A percentile compares a stretch with the other conserved stretches of the same genome.
Conservation (phyloP, 2,113 vertebrate species). For the Mirza zaza region DNA sequence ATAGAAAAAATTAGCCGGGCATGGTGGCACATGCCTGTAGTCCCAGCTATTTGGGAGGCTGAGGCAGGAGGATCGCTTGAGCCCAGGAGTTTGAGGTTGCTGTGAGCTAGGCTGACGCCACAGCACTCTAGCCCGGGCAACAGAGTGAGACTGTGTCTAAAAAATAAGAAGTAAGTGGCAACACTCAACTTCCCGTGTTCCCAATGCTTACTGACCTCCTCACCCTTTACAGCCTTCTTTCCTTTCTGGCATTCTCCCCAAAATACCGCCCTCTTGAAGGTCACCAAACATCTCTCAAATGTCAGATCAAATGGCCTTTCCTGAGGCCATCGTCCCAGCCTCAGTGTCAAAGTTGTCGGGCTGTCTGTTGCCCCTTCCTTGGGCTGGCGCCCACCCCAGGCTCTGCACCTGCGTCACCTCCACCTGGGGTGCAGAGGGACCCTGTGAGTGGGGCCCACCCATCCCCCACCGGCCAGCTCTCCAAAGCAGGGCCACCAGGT, state of each 20-base stretch:
- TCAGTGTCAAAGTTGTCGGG: neutral
- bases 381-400: neutral
- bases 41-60: too few relatives aligned
- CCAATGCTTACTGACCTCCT: neutral
- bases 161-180: neutral
- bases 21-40: too few relatives aligned
- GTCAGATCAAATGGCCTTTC: neutral
- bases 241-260: neutral
- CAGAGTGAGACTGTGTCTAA: too few relatives aligned
- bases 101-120: too few relatives aligned
- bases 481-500: neutral
- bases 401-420: fast-evolving
- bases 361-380: neutral
- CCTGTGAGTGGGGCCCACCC: fast-evolving
- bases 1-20: too few relatives aligned
- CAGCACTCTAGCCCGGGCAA: too few relatives aligned
- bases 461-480: fast-evolving
- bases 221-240: neutral
- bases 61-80: too few relatives aligned
- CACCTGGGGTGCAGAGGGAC: neutral
- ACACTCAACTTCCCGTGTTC: neutral
- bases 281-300: neutral
- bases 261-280: neutral
- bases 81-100: too few relatives aligned
- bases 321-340: neutral